A percentile compares a stretch with the other conserved stretches of the same genome.
phyloP scores from a whole-genome alignment of 2,797 vertebrate species.

The Neosilurus hyrtlii region DNA sequence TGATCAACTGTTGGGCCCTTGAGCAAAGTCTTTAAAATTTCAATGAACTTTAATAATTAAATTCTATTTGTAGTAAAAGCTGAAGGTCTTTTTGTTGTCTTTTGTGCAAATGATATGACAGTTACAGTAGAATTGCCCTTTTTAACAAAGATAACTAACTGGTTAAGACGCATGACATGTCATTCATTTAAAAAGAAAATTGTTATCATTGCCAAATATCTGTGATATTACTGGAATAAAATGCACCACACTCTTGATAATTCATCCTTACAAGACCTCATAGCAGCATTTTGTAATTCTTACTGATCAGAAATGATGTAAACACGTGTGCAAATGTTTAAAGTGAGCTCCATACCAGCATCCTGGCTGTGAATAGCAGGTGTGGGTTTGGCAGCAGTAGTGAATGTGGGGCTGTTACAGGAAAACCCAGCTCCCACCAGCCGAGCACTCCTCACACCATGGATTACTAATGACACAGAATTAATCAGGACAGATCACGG shows the following conservation, averaged over 20 bases:
- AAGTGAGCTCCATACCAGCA: constrained; percentile 31
- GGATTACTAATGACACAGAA: constrained; percentile 57
- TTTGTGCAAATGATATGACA: too few relatives aligned
- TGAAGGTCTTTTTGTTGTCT: too few relatives aligned
- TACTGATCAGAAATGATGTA: neutral
- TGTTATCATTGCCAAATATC: neutral
- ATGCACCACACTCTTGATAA: neutral
- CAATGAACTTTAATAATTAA: too few relatives aligned
- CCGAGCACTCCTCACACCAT: constrained; percentile 56
- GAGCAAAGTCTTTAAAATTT: too few relatives aligned
- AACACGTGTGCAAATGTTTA: neutral
- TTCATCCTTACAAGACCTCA: neutral
- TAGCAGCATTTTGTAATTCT: neutral
- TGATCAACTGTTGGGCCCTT: too few relatives aligned
- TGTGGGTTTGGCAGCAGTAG: constrained; percentile 48
- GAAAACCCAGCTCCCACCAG: constrained; percentile 35
- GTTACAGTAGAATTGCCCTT: too few relatives aligned
- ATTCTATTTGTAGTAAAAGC: too few relatives aligned
- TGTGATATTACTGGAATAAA: neutral
- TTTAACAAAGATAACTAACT: neutral
- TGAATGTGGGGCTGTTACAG: constrained; percentile 51
- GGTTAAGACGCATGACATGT: neutral
- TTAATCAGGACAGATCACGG: neutral
- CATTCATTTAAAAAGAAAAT: neutral
- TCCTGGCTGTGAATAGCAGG: constrained; percentile 42